These are phyloP conservation scores for Choloepus didactylus DNA, from an alignment of 2,797 vertebrate genomes.

Conservation along the genomic window DNA sequence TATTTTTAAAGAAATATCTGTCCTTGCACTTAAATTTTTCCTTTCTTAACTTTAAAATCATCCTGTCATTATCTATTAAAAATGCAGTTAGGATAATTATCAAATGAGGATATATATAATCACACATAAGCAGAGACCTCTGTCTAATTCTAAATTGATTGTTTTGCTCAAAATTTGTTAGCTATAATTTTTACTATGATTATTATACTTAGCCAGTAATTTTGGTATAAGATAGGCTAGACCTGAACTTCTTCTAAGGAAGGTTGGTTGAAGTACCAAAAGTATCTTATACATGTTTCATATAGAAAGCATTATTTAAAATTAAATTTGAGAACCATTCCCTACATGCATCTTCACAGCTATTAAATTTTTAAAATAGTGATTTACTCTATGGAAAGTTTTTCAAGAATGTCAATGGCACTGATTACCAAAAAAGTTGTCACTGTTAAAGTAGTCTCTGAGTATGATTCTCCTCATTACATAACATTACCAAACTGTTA, in stretches of 20 bases:
- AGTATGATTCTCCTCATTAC: neutral
- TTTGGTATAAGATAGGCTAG: neutral
- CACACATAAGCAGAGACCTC: neutral
- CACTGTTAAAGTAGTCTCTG: neutral
- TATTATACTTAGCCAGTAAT: slow-evolving; percentile 23
- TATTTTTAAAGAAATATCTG: neutral
- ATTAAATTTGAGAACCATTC: neutral
- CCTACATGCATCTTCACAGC: neutral
- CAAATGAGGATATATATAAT: slow-evolving; percentile 14
- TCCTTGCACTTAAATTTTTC: neutral
- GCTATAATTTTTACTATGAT: neutral
- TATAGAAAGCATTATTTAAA: slow-evolving; percentile 29
- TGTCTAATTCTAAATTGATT: slow-evolving; percentile 27
- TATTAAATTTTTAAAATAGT: slow-evolving; percentile 2
- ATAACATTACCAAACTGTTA: neutral
- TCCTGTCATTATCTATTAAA: neutral
- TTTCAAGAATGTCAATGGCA: neutral
- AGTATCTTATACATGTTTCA: neutral
- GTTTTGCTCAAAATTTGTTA: neutral
- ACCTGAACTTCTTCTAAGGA: neutral
- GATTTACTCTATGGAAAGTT: slow-evolving; percentile 23
- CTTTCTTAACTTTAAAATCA: slow-evolving; percentile 35
- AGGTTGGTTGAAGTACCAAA: slow-evolving; percentile 9
- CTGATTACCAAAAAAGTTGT: neutral
- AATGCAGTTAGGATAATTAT: neutral